Base-by-base conservation (phyloP, 2,797 vertebrate species). In the Gymnoscopelus microlampas region DNA sequence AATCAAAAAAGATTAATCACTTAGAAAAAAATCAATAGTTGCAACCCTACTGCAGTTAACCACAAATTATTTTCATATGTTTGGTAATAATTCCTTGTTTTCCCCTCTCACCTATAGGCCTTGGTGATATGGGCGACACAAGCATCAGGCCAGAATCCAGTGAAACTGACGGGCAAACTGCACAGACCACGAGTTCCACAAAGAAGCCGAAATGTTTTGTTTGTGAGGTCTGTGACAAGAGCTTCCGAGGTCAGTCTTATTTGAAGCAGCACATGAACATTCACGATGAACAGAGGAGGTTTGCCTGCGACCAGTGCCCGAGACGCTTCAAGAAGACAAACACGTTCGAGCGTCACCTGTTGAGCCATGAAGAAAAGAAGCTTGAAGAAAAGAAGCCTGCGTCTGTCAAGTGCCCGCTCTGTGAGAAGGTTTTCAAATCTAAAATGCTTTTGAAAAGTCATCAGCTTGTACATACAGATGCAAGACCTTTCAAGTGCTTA, bases 261-360 rank as follows among this genome's bases (percentile, higher is more conserved):
- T 79, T 91, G 67, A 73, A 9, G 48, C 91, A 84, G 65, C 90
- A 91, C 84, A 68, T 59, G 74, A 86, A 86, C 74, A 84, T 79
- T 15, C 90, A 91, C 71, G 61, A 9, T 15, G 87, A 90, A 0
- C 82, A 76, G 65, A 53, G 72, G 55, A 73, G 68, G 0, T 78
- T 85, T 3, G 7, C 61, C 68, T 92, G 89, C 53, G 23, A 51
- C 48, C 89, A 85, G 71, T 91, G 88, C 59, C 80, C 85, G 0
- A 68, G 81, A 1, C 88, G 47, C 1, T 91, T 92, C 83, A 78
- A 81, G 63, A 76, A 60, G 0, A 6, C 61, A 0, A 24, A 53
- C 0, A 57, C 56, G 0, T 73, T 87, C 0, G 87, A 89, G 82
- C 0, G 69, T 2, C 91, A 91, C 76, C 63, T 87, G 54, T 76